phyloP scores from a whole-genome alignment of 2,113 vertebrate genomes.

The Indicator indicator region DNA sequence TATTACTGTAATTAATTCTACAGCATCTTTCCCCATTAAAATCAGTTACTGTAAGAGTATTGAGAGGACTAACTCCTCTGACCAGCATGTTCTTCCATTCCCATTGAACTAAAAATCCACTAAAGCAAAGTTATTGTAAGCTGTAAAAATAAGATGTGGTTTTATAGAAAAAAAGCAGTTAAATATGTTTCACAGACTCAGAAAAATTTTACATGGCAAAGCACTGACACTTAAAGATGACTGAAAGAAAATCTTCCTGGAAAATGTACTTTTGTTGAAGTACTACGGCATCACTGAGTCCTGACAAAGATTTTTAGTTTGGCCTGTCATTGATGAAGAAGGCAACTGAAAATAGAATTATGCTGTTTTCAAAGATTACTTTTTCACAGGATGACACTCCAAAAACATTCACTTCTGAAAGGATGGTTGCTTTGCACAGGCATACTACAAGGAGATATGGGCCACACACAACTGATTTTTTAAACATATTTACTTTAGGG shows the following conservation, averaged over 20 bases:
- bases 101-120: background rate
- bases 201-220: background rate
- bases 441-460: background rate
- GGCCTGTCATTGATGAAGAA: background rate
- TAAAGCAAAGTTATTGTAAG: background rate
- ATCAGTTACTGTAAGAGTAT: background rate
- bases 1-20: background rate
- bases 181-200: slow-evolving; percentile 19
- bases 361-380: background rate
- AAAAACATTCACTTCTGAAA: background rate
- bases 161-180: background rate
- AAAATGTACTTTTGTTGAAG: background rate
- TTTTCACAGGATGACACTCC: background rate
- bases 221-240: background rate
- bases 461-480: background rate
- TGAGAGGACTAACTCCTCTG: background rate
- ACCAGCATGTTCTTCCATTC: background rate
- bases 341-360: background rate
- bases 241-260: background rate
- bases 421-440: background rate
- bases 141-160: background rate
- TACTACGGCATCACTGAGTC: background rate
- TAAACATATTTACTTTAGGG: background rate
- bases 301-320: background rate
- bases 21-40: background rate